Evolutionary conservation across 2,888 invertebrate species (phyloP).

Genomic region (Morpho helenor): DNA sequence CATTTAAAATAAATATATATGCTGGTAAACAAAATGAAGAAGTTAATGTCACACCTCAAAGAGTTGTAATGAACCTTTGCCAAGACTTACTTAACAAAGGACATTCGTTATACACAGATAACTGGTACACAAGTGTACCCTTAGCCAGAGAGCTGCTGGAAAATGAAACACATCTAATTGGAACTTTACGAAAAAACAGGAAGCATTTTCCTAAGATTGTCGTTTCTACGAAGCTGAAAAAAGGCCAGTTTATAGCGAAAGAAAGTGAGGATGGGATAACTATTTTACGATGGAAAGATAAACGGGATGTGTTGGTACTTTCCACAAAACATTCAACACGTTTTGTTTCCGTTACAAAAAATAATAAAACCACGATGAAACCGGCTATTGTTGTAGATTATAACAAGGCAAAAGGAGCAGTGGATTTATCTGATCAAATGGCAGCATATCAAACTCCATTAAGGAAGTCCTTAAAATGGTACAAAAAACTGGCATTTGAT

Average conservation of each 20-base stretch:
- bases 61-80: conserved; percentile 36
- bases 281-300: conserved; percentile 28
- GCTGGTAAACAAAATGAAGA: conserved; percentile 33
- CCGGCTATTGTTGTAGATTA: conserved; percentile 29
- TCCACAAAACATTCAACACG: conserved; percentile 24
- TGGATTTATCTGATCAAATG: conserved; percentile 28
- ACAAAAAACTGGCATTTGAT: conserved; percentile 31
- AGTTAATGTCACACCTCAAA: conserved; percentile 32
- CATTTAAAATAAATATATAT: conserved; percentile 33
- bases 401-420: conserved; percentile 27
- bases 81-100: conserved; percentile 35
- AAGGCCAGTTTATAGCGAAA: conserved; percentile 26
- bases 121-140: conserved; percentile 35
- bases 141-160: conserved; percentile 24
- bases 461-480: conserved; percentile 31
- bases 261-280: conserved; percentile 26
- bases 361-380: conserved; percentile 30
- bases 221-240: conserved; percentile 25
- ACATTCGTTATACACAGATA: conserved; percentile 29
- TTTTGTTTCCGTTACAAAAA: not conserved
- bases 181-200: conserved; percentile 26
- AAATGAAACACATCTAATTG: conserved; percentile 31
- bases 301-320: conserved; percentile 27
- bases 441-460: conserved; percentile 30
- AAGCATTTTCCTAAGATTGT: conserved; percentile 24